Percentiles rank a stretch among this genome's conserved stretches.
Conservation (phyloP, 2,888 invertebrate genomes). For the Agrochola litura region DNA sequence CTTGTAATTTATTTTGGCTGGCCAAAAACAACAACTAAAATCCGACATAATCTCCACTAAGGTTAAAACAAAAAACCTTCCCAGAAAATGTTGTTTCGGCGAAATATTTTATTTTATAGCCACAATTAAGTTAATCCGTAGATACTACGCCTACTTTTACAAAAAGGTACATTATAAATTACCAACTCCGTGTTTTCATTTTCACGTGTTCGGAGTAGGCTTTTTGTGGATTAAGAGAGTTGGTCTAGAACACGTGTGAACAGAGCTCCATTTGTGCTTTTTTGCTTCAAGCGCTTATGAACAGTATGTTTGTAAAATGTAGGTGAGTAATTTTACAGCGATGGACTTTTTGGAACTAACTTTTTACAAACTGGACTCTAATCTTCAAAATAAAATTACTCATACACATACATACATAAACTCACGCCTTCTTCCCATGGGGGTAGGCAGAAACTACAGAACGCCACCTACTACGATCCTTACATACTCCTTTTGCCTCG, state of each 20-base stretch:
- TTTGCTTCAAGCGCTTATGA: conserved; percentile 7
- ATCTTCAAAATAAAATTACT: too few species aligned
- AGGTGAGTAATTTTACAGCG: conserved; percentile 17
- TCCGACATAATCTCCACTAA: conserved; percentile 64
- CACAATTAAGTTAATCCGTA: conserved; percentile 70
- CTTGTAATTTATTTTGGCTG: conserved; percentile 61
- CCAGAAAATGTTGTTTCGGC: conserved; percentile 55
- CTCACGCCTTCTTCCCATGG: too few species aligned
- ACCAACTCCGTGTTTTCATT: conserved; percentile 42
- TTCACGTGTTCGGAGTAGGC: conserved; percentile 19
- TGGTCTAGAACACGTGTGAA: conserved; percentile 23
- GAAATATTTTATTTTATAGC: conserved; percentile 69
- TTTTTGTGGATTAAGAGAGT: conserved; percentile 35
- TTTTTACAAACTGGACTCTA: too few species aligned
- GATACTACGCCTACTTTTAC: conserved; percentile 63
- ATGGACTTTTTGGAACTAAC: neutral
- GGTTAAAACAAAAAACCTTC: conserved; percentile 66
- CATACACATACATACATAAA: too few species aligned
- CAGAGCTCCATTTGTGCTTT: conserved; percentile 13
- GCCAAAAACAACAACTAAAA: conserved; percentile 67
- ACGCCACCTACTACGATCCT: too few species aligned
- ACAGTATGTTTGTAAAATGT: neutral
- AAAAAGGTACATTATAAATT: conserved; percentile 64
- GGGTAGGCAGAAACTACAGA: too few species aligned
- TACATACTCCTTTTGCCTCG: too few species aligned